Base-by-base conservation (phyloP, 2,113 vertebrate genomes). In the Paradoxurus hermaphroditus region DNA sequence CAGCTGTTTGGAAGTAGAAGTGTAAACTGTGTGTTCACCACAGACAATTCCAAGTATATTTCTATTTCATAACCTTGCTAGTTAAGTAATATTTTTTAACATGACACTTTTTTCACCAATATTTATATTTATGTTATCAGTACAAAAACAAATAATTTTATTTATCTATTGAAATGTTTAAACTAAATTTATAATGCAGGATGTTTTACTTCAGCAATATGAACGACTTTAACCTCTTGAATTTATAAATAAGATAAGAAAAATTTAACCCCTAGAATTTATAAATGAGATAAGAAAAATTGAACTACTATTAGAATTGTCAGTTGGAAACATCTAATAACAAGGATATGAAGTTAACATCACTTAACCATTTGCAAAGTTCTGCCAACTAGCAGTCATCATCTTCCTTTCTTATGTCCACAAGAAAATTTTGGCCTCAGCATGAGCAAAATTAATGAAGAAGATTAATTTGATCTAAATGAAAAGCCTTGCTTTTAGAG, bases 401-500 rank as follows among this genome's bases (percentile, higher is more conserved):
- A 44, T 18, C 63, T 95, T 87, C 56, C 9, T 46, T 75, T 73
- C 81, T 68, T 23, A 59, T 59, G 2, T 88, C 31, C 13, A 46
- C 3, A 29, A 93, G 13, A 73, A 83, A 91, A 53, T 81, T 85
- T 88, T 31, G 13, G 31, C 15, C 85, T 73, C 82, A 82, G 16
- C 3, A 39, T 21, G 23, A 89, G 8, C 21, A 89, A 87, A 94
- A n/a, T 86, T 89, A 85, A 73, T 75, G 9, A 87, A 39, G 36
- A 91, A 87, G 34, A 90, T 44, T 83, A 86, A 83, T 63, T 87
- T 90, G 65, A 84, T 51, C 14, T 90, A 68, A 97, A 92, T 72
- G 9, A 87, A 91, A 91, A 68, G 15, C 1, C 6, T 53, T 91
- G 34, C 31, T 87, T 83, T 89, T 8, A 56, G 15, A 53, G 7